Evolutionary conservation across 2,797 vertebrate genomes (phyloP), one percentile per base, ranked within the genome.

Genomic region (Leptodactylus fallax): DNA sequence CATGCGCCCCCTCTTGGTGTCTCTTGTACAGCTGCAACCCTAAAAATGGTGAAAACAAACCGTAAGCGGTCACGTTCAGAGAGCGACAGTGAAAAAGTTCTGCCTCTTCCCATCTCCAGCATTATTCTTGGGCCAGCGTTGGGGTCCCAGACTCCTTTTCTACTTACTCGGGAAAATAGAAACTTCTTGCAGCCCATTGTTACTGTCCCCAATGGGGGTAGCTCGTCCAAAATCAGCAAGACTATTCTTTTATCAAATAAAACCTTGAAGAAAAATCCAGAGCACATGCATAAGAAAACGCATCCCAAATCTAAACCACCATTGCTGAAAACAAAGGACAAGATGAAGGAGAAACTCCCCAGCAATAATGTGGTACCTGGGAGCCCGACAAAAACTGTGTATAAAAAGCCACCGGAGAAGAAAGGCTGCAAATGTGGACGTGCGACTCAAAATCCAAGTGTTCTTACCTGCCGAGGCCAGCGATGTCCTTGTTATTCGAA

Each of bases 401-500:
- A 99, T 84, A 99, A 99, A 94, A 99, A 99, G 92, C 95, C 98
- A 53, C 97, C 98, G 91, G 98, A 99, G 95, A 99, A 99, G 94
- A 99, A 99, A 92, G 98, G 98, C 93, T 99, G 98, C 92, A 99
- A 99, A 94, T 99, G 98, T 90, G 98, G 98, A 92, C 95, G 98
- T 92, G 98, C 98, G 92, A 99, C 98, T 58, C 98, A 99, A 96
- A 99, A 99, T 96, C 98, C 98, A 94, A 99, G 98, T 91, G 98
- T 99, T 97, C 96, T 99, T 97, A 99, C 98, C 90, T 99, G 98
- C 88, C 97, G 98, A 93, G 98, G 98, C 95, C 98, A 99, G 93
- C 97, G 98, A 90, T 99, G 98, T 93, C 98, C 98, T 91, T 99
- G 98, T 93, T 99, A 99, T 92, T 99, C 98, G 79, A 99, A 99